Evolutionary conservation across 2,113 vertebrate genomes (phyloP), one percentile per base, ranked within the genome.

Genomic region (Pelobates fuscus): DNA sequence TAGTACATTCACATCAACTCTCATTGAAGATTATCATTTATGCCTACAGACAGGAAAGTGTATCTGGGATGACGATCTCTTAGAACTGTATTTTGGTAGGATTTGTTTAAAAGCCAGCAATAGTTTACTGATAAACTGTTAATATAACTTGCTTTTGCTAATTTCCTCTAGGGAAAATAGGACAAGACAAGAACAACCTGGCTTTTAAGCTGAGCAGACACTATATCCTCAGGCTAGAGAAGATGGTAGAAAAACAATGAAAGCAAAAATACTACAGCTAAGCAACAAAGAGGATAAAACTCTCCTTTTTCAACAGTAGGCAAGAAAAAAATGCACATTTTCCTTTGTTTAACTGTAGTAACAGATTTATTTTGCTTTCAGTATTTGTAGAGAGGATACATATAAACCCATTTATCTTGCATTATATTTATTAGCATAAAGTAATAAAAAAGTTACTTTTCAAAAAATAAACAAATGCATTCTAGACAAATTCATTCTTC

Each of bases 121-220:
- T 60, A 43, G 73, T 68, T 76, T 76, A 30, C 55, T 60, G 65
- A 76, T 68, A 67, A 76, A 68, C 65, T 76, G 57, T 67, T 76
- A 76, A 76, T 76, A 76, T 68, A 67, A 29, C 55, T 67, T 76
- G 64, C 57, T 61, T 58, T 76, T 76, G 65, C 73, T 76, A 76
- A 76, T 76, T 68, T 76, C 20, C 73, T 68, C 41, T 61, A 27
- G 73, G 65, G 73, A 68, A 18, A 61, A 49, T 52, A 76, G 73
- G 65, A 76, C 55, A 67, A 76, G 73, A 76, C 64, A 68, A 68
- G 73, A 76, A 68, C 73, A 76, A 67, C 64, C 64, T 76, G 64
- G 37, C 29, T 61, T 67, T 68, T 68, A 67, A 76, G 73, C 64
- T 32, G 55, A 68, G 41, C 55, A 68, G 65, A 25, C 55, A 68